phyloP scores from a whole-genome alignment of 2,113 vertebrate species.

The Dromiciops gliroides region DNA sequence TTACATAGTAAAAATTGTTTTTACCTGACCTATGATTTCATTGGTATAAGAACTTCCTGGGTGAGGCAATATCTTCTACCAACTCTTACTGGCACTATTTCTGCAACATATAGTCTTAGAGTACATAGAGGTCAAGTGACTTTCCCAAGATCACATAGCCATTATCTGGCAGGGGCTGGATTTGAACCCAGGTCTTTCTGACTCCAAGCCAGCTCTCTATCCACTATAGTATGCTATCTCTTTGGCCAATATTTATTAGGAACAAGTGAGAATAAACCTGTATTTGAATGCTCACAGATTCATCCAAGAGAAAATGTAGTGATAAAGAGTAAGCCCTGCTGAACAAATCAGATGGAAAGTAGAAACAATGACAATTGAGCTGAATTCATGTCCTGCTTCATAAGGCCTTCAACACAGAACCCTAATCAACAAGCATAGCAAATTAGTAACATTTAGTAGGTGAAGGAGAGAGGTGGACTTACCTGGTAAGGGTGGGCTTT shows the following conservation, averaged over 20 bases:
- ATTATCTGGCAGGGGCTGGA: neutral
- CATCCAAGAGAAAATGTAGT: too few relatives aligned
- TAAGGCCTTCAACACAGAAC: constrained; percentile 21
- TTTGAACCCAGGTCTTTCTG: neutral
- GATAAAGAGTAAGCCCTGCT: neutral
- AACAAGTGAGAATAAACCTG: neutral
- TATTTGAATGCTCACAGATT: neutral
- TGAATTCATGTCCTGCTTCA: neutral
- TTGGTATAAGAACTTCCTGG: neutral
- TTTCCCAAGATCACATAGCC: neutral
- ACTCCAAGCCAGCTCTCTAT: neutral
- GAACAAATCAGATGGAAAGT: neutral
- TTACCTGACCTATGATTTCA: neutral
- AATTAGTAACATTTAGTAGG: neutral
- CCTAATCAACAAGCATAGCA: neutral
- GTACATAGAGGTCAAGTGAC: neutral
- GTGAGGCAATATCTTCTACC: neutral
- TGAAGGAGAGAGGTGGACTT: neutral
- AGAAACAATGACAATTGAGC: neutral
- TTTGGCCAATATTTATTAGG: neutral
- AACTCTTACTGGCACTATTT: neutral
- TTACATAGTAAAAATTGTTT: neutral
- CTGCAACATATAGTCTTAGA: neutral
- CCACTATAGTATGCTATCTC: neutral
- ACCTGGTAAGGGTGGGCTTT: neutral